Conservation (phyloP, 1,140 invertebrate genomes). For the Cherax destructor region DNA sequence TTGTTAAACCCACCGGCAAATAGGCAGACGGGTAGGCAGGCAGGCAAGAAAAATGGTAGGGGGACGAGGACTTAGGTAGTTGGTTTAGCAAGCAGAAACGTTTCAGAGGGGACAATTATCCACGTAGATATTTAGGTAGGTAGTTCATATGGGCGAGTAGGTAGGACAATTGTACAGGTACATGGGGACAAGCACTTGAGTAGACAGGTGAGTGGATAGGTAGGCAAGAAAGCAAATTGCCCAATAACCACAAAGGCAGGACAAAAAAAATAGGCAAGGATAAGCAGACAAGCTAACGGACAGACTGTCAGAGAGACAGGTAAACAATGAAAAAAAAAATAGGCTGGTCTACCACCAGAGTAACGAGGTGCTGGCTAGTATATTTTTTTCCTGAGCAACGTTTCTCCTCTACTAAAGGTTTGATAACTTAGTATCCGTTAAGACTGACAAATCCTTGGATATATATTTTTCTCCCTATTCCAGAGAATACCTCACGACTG, state of each 20-base stretch:
- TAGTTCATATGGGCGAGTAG: too few relatives aligned
- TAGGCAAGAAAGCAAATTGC: neutral
- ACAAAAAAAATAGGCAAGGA: neutral
- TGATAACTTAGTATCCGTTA: too few relatives aligned
- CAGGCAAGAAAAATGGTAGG: neutral
- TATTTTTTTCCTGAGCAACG: too few relatives aligned
- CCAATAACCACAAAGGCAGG: neutral
- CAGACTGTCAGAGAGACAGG: neutral
- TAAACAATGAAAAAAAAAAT: neutral
- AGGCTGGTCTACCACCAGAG: neutral
- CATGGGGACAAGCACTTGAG: neutral
- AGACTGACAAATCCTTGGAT: too few relatives aligned
- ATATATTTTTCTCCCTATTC: too few relatives aligned
- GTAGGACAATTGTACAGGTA: too few relatives aligned
- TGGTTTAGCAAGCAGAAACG: neutral
- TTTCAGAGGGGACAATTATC: too few relatives aligned
- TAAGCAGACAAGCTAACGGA: neutral
- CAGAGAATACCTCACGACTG: too few relatives aligned
- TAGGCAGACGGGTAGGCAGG: slow-evolving; percentile 13
- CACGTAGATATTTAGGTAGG: too few relatives aligned
- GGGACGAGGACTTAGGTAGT: neutral
- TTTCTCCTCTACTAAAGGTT: too few relatives aligned
- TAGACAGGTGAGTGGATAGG: neutral
- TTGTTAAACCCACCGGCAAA: slow-evolving; percentile 24
- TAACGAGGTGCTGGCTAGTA: too few relatives aligned